Base-by-base conservation (phyloP, 2,797 vertebrate genomes). In the Dipus sagitta region DNA sequence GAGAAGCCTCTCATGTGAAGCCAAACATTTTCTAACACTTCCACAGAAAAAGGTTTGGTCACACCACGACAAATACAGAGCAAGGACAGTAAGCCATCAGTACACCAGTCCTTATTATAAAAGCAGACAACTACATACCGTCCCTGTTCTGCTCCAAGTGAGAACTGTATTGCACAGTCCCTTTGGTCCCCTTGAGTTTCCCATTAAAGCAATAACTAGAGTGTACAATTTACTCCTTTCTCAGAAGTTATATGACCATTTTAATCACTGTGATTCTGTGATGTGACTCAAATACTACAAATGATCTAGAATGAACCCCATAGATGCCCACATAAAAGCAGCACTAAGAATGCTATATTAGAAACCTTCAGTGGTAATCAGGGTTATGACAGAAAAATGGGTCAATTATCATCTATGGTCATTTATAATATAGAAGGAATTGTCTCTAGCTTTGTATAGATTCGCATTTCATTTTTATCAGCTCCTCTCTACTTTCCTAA, bases 21-120 rank as follows among this genome's bases (percentile, higher is more conserved):
- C 91, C 95, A 96, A 96, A 78, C 47, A 90, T 93, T 93, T 92
- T 91, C 87, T 86, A 88, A 95, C 90, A 95, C 94, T 95, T 95
- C 71, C 82, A 86, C 67, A 77, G 77, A 93, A 94, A 32, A 91
- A 86, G 91, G 64, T 68, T 96, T 80, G 88, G 75, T 92, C 89
- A 47, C 15, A 90, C 32, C 67, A 85, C 17, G 4, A 94, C 67
- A 88, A 86, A 91, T n/a, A 65, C 78, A 92, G 52, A 93, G 60
- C 42, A 88, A 92, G 58, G 38, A 79, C 52, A 93, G 58, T 64
- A 42, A 93, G 70, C 24, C 76, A n/a, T 79, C 82, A 34, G 24
- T 17, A 68, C 82, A 24, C 20, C 72, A 87, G 70, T n/a, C n/a
- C 82, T 71, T 86, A 58, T 74, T 87, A 65, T 86, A 72, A 81